Evolutionary conservation across 2,888 invertebrate species (phyloP).

Genomic region (Xestia sexstrigata): DNA sequence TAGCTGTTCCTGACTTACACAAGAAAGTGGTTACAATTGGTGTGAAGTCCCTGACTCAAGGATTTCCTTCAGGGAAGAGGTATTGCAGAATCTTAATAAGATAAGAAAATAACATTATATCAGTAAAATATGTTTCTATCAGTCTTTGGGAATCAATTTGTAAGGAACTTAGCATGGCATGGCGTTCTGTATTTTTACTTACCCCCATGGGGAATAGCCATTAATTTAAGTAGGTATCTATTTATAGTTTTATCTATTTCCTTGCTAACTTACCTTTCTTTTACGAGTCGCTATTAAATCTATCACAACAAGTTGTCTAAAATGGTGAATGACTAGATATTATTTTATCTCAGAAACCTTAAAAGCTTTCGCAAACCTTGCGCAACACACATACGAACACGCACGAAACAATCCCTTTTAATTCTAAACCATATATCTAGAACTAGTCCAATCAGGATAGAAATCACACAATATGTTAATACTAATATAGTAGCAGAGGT

Average conservation of each 20-base stretch:
- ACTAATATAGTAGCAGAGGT: constrained; percentile 40
- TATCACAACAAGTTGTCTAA: constrained; percentile 2
- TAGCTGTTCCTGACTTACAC: too few relatives aligned
- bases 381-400: constrained; percentile 19
- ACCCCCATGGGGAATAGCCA: background rate
- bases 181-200: background rate
- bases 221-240: background rate
- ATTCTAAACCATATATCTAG: constrained; percentile 26
- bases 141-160: too few relatives aligned
- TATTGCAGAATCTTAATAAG: too few relatives aligned
- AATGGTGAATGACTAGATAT: background rate
- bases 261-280: background rate
- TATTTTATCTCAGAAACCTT: background rate
- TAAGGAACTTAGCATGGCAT: too few relatives aligned
- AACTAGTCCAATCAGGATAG: constrained; percentile 40
- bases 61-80: too few relatives aligned
- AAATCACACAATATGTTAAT: constrained; percentile 46
- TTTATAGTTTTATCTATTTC: too few relatives aligned
- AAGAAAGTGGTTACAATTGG: too few relatives aligned
- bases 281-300: background rate
- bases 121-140: too few relatives aligned
- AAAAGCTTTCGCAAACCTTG: constrained; percentile 27
- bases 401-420: constrained; percentile 40
- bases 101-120: too few relatives aligned
- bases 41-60: too few relatives aligned